Evolutionary conservation across 2,113 vertebrate species (phyloP).

Genomic region (Notarius quadriscutis): DNA sequence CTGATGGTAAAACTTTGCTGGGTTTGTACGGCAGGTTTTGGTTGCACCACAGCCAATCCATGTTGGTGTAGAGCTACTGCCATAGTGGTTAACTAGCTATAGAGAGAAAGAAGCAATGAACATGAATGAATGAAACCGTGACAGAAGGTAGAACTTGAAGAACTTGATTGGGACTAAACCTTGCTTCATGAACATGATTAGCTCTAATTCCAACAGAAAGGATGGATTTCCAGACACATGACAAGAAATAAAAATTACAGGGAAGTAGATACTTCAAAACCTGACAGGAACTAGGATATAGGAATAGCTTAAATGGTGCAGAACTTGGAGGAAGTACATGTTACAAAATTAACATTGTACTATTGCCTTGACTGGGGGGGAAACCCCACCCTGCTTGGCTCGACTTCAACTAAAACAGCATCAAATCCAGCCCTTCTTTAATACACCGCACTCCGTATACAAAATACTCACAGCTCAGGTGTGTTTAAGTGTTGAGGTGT

Average conservation of each 20-base stretch:
- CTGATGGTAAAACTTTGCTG: neutral
- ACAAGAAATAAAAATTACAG: neutral
- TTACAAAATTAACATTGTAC: neutral
- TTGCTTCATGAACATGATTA: neutral
- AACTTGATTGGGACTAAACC: neutral
- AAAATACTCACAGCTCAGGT: constrained; percentile 47
- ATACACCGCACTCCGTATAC: neutral
- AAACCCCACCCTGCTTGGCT: neutral
- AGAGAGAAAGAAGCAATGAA: neutral
- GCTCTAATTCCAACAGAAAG: neutral
- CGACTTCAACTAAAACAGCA: neutral
- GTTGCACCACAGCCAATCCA: neutral
- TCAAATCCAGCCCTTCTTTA: neutral
- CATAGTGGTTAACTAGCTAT: neutral
- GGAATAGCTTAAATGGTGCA: neutral
- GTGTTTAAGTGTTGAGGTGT: neutral
- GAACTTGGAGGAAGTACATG: neutral
- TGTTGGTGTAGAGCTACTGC: neutral
- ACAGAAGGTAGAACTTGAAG: neutral
- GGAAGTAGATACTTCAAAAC: neutral
- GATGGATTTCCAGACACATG: neutral
- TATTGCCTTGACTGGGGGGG: neutral
- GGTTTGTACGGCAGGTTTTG: neutral
- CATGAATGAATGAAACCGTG: neutral
- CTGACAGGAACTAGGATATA: neutral